A percentile compares a stretch with the other conserved stretches of the same genome.
phyloP scores from a whole-genome alignment of 2,888 invertebrate genomes.

The Serripes groenlandicus region DNA sequence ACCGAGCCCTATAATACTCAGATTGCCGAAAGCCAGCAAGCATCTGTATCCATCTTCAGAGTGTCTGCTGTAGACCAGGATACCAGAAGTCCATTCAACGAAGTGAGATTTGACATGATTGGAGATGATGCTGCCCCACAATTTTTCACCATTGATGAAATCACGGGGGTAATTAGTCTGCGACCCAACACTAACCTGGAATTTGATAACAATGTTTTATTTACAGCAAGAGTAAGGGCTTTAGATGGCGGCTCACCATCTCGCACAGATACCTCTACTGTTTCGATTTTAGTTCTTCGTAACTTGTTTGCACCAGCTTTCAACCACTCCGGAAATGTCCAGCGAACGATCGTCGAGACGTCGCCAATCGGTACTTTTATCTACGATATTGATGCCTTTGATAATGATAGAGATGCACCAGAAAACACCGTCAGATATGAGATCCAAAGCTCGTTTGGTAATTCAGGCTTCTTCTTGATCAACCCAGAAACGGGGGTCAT shows the following conservation, averaged over 20 bases:
- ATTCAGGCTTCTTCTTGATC: constrained; percentile 76
- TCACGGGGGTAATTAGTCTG: constrained; percentile 72
- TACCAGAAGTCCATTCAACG: constrained; percentile 69
- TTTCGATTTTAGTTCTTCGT: constrained; percentile 72
- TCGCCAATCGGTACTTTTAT: constrained; percentile 74
- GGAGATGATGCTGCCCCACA: constrained; percentile 79
- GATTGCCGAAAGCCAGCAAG: constrained; percentile 68
- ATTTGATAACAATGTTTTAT: constrained; percentile 11
- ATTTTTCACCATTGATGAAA: constrained; percentile 71
- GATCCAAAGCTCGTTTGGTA: neutral
- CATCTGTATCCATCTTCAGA: constrained; percentile 63
- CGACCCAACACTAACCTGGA: constrained; percentile 69
- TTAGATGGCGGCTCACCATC: constrained; percentile 81
- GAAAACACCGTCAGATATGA: constrained; percentile 65
- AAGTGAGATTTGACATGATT: constrained; percentile 74
- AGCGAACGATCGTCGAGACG: constrained; percentile 77
- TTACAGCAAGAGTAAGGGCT: constrained; percentile 70
- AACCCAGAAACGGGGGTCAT: constrained; percentile 79
- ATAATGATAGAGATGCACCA: constrained; percentile 71
- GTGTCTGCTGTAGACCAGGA: constrained; percentile 71
- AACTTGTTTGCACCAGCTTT: constrained; percentile 73
- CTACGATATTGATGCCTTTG: constrained; percentile 71
- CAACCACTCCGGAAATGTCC: constrained; percentile 89
- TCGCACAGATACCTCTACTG: constrained; percentile 71
- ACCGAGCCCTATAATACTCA: constrained; percentile 61